Evolutionary conservation across 2,888 invertebrate genomes (phyloP), one percentile per base, ranked within the genome.

Genomic region (Auanema freiburgensis): DNA sequence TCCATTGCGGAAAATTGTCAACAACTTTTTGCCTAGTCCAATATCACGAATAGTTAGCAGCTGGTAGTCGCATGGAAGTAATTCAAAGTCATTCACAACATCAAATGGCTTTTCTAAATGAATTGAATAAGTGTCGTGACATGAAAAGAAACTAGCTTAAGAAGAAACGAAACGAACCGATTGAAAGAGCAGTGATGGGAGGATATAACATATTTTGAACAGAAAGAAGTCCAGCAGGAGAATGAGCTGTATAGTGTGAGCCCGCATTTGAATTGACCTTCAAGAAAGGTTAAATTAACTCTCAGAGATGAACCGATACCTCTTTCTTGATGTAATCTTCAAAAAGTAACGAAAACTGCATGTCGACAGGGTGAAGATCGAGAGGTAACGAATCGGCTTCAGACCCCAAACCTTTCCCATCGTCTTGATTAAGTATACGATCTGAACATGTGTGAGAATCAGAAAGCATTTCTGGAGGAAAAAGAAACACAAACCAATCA

Each of bases 401-500:
- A 2, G 21, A 25, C n/a, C 77, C 77, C 23, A 77, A 61, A 25
- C 77, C 77, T 43, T 77, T 77, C 33, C 73, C 73, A 57, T 77
- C 77, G 44, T 77, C 77, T 55, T 75, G 74, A 59, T 70, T 73
- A 58, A 76, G 33, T 50, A 74, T 76, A 55, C 76, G 64, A 61
- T 76, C 72, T 69, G 40, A 40, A 65, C 44, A 60, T 33, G 33
- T 12, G 25, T 25, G 10, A 5, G 46, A 5, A 46, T 21, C 6
- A 24, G 4, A 42, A 42, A 6, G 5, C 25, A 4, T 14, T 33
- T 41, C 14, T 14, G 23, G 24, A 4, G 41, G 4, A 58, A n/a
- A n/a, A n/a, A 11, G 18, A 54, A 25, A 8, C 8, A 14, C 63
- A 25, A 18, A 67, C 67, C 67, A 12, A 69, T 25, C 62, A 62